Evolutionary conservation across 2,113 vertebrate genomes (phyloP), one percentile per base, ranked within the genome.

Genomic region (Machaerirhynchus nigripectus): DNA sequence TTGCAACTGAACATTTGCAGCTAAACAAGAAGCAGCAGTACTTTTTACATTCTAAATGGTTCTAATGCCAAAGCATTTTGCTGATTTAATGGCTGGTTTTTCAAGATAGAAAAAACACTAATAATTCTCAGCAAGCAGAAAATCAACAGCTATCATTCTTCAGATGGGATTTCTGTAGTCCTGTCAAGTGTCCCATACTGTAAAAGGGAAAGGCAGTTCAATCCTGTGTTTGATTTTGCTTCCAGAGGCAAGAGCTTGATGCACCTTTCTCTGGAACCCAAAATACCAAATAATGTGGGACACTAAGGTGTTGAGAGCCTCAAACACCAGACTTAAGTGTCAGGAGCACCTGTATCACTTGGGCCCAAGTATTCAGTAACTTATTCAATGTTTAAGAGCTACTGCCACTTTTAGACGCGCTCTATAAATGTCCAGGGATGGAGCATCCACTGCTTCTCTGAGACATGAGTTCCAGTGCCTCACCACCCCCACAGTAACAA

Each of bases 71-170:
- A 88, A 71, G 80, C 53, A 40, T 91, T 95, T 92, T 91, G 40
- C 91, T 95, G 86, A 95, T 96, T 97, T 96, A 96, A 94, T 10
- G 30, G 67, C 55, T 94, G 53, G 69, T 94, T 94, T 93, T 91
- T 63, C 84, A 94, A 61, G 81, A 87, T 74, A 87, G 92, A 94
- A 90, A 88, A 96, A 91, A 94, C 69, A 89, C 94, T 94, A 96
- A 87, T 96, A 96, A 95, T 87, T 97, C 91, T 89, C 80, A 84
- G 86, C 68, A 84, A 95, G 95, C 96, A 96, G 95, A 94, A 96
- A 96, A 96, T 95, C 94, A 95, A 94, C 96, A 93, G 80, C 89
- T 87, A 87, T 82, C 74, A 1, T 92, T 89, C 93, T 84, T 95
- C 89, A 95, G 78, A 89, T 79, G 59, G 55, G 77, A 95, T 95